Evolutionary conservation across 2,113 vertebrate genomes (phyloP).

Genomic region (Manacus vitellinus): DNA sequence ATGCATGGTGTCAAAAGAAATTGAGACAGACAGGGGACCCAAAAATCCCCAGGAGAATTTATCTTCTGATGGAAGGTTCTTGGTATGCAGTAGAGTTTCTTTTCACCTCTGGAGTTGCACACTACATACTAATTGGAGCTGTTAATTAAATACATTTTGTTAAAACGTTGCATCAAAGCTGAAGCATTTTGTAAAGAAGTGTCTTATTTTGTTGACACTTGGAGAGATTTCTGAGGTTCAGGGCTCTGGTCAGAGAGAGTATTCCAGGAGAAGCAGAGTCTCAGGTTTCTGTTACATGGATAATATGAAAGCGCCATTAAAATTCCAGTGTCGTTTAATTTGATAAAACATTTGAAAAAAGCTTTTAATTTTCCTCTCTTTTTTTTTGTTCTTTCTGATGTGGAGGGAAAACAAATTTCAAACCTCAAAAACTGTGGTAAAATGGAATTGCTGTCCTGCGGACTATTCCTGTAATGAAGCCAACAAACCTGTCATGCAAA

Average conservation of each 20-base stretch:
- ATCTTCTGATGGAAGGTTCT: neutral
- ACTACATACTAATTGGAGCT: neutral
- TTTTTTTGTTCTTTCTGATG: neutral
- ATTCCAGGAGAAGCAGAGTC: neutral
- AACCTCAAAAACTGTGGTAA: neutral
- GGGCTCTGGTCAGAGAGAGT: neutral
- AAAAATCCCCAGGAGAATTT: neutral
- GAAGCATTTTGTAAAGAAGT: neutral
- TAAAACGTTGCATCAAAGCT: conserved; percentile 12
- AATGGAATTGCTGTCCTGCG: neutral
- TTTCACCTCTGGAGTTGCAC: neutral
- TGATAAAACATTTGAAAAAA: neutral
- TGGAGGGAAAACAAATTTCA: neutral
- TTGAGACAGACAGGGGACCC: neutral
- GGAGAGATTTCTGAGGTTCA: neutral
- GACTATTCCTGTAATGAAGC: neutral
- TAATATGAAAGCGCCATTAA: neutral
- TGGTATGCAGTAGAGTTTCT: neutral
- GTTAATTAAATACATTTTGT: neutral
- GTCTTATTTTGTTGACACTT: neutral
- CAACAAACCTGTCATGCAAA: neutral
- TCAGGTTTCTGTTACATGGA: neutral
- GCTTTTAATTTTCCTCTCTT: neutral
- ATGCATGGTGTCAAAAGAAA: neutral
- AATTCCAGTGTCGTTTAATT: neutral